phyloP scores from a whole-genome alignment of 2,797 vertebrate species.

The Percopsis omiscomaycus region DNA sequence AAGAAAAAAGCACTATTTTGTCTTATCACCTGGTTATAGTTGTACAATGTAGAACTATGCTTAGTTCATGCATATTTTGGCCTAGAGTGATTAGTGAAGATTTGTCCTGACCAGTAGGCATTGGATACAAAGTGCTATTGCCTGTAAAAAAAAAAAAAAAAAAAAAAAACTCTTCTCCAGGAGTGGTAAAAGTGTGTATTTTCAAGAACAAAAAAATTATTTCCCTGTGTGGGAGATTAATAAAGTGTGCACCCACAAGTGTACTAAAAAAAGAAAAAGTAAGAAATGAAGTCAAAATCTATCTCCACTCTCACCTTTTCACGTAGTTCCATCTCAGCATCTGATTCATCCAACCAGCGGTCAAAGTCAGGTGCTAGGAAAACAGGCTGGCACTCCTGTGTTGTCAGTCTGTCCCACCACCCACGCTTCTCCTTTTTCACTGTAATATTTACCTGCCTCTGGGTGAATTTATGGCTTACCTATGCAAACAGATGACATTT shows the following conservation, averaged over 20 bases:
- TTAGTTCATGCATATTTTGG: background rate
- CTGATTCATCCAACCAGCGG: constrained; percentile 95
- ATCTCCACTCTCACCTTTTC: constrained; percentile 79
- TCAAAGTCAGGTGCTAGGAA: constrained; percentile 93
- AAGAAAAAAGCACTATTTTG: constrained; percentile 6
- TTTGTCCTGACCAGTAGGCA: too few relatives aligned
- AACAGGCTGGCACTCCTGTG: constrained; percentile 87
- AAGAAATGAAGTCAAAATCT: background rate
- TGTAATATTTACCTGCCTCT: constrained; percentile 89
- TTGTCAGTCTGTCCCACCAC: constrained; percentile 92
- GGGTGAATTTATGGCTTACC: constrained; percentile 86
- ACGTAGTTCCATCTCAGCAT: constrained; percentile 93
- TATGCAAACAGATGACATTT: constrained; percentile 40
- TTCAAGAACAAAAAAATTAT: too few relatives aligned
- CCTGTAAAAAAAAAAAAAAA: too few relatives aligned
- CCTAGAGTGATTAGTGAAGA: too few relatives aligned
- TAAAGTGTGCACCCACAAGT: too few relatives aligned
- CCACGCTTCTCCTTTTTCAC: constrained; percentile 83
- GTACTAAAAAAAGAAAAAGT: background rate
- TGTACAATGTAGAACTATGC: background rate
- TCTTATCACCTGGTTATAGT: too few relatives aligned
- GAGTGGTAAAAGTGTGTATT: too few relatives aligned
- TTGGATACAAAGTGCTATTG: too few relatives aligned
- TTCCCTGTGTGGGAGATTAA: too few relatives aligned
- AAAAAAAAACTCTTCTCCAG: too few relatives aligned